Base-by-base conservation (phyloP, 2,797 vertebrate genomes). In the Macroramphosus scolopax region DNA sequence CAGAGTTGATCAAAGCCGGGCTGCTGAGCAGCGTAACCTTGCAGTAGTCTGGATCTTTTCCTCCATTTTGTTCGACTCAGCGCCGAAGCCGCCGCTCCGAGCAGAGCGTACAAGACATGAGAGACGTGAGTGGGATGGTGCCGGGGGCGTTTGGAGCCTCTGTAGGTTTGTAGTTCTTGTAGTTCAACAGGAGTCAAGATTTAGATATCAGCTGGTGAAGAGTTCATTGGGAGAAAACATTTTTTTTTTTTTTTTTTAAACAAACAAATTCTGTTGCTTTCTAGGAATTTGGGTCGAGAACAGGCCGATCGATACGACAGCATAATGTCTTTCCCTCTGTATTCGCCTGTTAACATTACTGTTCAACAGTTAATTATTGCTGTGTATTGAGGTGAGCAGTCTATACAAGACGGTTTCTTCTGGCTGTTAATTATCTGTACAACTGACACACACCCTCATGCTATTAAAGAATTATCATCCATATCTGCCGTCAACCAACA, bases 1-100 rank as follows among this genome's bases (percentile, higher is more conserved):
- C 51, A 54, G 35, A 66, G 36, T 26, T 54, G 73, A 85, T 83
- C 77, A 81, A 84, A 85, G 77, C 55, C n/a, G 45, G 30, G 52
- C 78, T 71, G 42, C 65, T 66, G 69, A 77, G 67, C 71, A 66
- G 17, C 49, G 17, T 73, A 71, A 62, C 62, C 67, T 58, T 13
- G 40, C 66, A 57, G 29, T 37, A 51, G 54, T 71, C 68, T 56
- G 51, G 45, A 37, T 61, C 42, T 56, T 28, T 16, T 54, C 50
- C 72, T 75, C 65, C 55, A 58, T 74, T 66, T 68, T 57, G 64
- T 68, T 75, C 60, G 51, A 65, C 59, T 65, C 11, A 6, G 60
- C 4, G 34, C 62, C 18, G 12, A 51, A 72, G 63, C 34, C n/a
- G 55, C 57, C 40, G 47, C 66, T 60, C 48, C 17, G 38, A 68